Evolutionary conservation across 2,888 invertebrate genomes (phyloP).

Genomic region (Apantesis nais): DNA sequence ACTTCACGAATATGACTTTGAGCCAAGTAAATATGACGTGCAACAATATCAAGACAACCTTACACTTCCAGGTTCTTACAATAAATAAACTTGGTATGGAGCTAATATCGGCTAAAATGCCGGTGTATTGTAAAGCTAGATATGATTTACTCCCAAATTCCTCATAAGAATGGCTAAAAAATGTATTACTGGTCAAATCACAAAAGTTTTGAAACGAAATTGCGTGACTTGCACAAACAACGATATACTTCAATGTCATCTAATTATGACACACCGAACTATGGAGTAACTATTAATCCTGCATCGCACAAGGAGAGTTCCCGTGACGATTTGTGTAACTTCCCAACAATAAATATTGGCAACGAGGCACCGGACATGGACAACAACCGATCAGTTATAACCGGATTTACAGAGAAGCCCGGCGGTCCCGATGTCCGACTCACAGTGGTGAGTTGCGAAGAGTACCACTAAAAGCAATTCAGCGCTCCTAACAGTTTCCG

Average conservation of each 20-base stretch:
- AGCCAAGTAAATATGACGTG: not conserved
- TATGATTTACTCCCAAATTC: not conserved
- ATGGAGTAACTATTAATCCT: not conserved
- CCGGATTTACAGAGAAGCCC: not conserved
- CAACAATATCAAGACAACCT: not conserved
- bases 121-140: conserved; percentile 6
- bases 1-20: not conserved
- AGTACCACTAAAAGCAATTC: not conserved
- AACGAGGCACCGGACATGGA: not conserved
- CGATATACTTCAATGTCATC: not conserved
- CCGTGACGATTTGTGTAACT: not conserved
- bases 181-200: not conserved
- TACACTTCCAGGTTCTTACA: not conserved
- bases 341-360: not conserved
- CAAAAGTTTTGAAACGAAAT: not conserved
- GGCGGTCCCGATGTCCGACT: not conserved
- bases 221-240: not conserved
- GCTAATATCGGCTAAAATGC: not conserved
- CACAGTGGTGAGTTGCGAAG: not conserved
- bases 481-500: not conserved
- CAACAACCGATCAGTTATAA: not conserved
- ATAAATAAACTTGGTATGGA: not conserved
- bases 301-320: not conserved
- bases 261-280: not conserved
- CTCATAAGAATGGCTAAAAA: not conserved